These are phyloP conservation scores for Bujurquina vittata DNA, from an alignment of 2,113 vertebrate genomes.

Conservation along the genomic window DNA sequence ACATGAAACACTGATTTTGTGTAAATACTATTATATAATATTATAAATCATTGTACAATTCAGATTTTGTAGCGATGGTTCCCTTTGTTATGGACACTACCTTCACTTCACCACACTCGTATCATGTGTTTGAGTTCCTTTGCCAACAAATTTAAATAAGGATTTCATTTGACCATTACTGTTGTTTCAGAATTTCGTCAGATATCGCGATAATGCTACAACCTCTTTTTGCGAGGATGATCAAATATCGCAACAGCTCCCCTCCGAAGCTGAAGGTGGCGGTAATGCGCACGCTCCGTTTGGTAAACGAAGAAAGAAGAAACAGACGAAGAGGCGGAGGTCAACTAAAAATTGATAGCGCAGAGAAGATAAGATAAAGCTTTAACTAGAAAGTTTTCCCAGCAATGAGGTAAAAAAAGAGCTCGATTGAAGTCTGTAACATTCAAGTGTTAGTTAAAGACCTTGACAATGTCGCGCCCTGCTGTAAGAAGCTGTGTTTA, in stretches of 20 bases:
- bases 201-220: neutral
- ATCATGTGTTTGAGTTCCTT: too few species aligned
- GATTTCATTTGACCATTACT: too few species aligned
- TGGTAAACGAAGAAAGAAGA: neutral
- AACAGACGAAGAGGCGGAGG: neutral
- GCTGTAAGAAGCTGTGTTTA: neutral
- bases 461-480: too few species aligned
- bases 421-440: neutral
- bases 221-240: neutral
- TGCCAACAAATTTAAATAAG: too few species aligned
- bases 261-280: neutral
- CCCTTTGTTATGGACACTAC: too few species aligned
- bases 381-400: neutral
- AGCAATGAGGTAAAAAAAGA: constrained; percentile 20
- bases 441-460: neutral
- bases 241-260: neutral
- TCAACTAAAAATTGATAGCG: neutral
- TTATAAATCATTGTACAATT: too few species aligned
- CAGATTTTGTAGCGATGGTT: too few species aligned
- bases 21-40: too few species aligned
- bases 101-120: too few species aligned
- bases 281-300: neutral
- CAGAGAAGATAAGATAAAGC: neutral
- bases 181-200: too few species aligned
- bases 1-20: too few species aligned